Evolutionary conservation across 37 sponge, comb jelly and placozoan genomes (phyloP).

Genomic region (Theonella swinhoei): DNA sequence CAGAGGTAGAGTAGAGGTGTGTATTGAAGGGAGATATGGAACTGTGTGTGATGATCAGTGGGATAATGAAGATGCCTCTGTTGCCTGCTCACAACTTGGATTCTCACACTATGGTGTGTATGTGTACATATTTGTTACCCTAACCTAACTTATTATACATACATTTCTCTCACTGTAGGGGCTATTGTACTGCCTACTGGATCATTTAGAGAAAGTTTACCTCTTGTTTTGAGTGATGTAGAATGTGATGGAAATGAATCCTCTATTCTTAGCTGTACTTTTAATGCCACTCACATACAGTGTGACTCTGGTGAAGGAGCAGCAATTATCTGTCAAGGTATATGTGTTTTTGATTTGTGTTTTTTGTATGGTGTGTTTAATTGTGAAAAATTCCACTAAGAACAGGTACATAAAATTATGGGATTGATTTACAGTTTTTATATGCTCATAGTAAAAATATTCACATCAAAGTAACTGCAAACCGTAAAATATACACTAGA

Average conservation of each 20-base stretch:
- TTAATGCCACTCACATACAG: too few species aligned
- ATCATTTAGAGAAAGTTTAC: not conserved
- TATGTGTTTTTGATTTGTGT: conserved; percentile 24
- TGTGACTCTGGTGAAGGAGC: too few species aligned
- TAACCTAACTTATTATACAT: too few species aligned
- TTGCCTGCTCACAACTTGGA: conserved; percentile 34
- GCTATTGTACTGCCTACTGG: conserved; percentile 12
- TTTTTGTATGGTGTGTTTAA: too few species aligned
- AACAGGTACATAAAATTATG: too few species aligned
- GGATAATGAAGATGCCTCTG: conserved; percentile 41
- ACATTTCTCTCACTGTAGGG: too few species aligned
- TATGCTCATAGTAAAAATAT: too few species aligned
- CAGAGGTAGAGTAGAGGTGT: conserved; percentile 46
- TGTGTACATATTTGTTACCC: not conserved
- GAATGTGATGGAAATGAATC: conserved; percentile 17
- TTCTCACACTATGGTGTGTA: conserved; percentile 31
- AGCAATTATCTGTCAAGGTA: too few species aligned
- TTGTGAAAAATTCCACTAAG: too few species aligned
- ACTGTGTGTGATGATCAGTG: conserved; percentile 36
- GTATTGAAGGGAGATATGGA: conserved; percentile 7
- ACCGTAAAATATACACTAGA: not conserved
- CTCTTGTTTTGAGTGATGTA: not conserved
- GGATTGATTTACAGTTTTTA: too few species aligned
- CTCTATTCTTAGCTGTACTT: not conserved
- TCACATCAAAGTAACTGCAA: not conserved